Percentiles rank a stretch among this genome's conserved stretches.
Conservation (phyloP, 2,113 vertebrate genomes). For the Rhegmatorhina hoffmannsi region DNA sequence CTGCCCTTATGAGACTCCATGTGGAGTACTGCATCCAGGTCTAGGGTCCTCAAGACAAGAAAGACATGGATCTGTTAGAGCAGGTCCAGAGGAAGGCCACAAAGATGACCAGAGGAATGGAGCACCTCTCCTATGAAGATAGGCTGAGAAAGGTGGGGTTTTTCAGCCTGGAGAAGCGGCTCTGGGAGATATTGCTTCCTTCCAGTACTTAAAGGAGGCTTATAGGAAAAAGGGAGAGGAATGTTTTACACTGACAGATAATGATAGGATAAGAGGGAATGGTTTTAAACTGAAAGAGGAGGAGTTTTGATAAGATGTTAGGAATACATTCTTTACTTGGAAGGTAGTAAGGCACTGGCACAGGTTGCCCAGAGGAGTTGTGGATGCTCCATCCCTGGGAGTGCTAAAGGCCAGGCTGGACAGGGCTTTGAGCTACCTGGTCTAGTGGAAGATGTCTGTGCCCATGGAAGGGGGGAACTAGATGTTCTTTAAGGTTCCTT, state of each 20-base stretch:
- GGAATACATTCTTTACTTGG: not conserved
- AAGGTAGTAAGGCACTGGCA: not conserved
- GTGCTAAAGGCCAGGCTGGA: not conserved
- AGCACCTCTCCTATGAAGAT: too few relatives aligned
- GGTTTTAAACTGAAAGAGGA: not conserved
- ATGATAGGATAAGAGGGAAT: not conserved
- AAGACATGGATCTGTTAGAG: not conserved
- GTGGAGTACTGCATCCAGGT: not conserved
- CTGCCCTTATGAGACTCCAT: not conserved
- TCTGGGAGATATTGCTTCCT: not conserved
- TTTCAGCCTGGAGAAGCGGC: not conserved
- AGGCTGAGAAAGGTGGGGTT: not conserved
- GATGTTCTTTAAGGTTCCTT: not conserved
- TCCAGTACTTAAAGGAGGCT: not conserved
- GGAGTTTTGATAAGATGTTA: not conserved
- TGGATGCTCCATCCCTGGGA: not conserved
- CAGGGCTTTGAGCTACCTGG: not conserved
- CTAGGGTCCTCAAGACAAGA: not conserved
- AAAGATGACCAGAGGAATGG: not conserved
- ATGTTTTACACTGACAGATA: rapidly evolving
- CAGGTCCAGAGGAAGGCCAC: not conserved
- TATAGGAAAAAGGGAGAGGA: not conserved
- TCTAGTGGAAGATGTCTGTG: not conserved
- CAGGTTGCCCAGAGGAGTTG: not conserved
- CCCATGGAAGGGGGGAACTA: not conserved